Conservation (phyloP, 2,113 vertebrate species). For the Haemorhous mexicanus region DNA sequence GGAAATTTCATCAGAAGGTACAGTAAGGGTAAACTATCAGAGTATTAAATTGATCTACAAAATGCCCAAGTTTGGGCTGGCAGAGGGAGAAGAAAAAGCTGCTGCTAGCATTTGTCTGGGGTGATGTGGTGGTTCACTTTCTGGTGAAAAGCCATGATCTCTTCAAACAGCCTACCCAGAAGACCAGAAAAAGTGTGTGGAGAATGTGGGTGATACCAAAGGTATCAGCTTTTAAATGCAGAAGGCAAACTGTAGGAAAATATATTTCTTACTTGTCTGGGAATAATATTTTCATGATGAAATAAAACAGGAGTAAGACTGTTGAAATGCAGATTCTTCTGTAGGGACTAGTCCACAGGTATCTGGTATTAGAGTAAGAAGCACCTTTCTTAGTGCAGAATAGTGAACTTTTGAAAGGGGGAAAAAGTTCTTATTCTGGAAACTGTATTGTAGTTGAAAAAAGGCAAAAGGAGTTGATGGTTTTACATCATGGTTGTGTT, state of each 20-base stretch:
- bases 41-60: not conserved
- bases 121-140: fast-evolving
- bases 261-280: not conserved
- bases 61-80: not conserved
- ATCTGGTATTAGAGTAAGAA: not conserved
- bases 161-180: not conserved
- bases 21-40: not conserved
- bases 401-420: not conserved
- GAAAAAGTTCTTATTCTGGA: not conserved
- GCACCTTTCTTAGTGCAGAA: not conserved
- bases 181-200: not conserved
- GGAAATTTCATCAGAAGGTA: not conserved
- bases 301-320: not conserved
- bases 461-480: not conserved
- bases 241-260: not conserved
- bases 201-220: not conserved
- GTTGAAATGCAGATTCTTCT: not conserved
- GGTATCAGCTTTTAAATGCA: not conserved
- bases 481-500: not conserved
- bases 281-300: not conserved
- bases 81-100: not conserved
- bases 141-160: fast-evolving
- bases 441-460: not conserved
- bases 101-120: not conserved
- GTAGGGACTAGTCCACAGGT: not conserved